phyloP scores from a whole-genome alignment of 64 coral and sea anemone genomes.

The Anthopleura sola region DNA sequence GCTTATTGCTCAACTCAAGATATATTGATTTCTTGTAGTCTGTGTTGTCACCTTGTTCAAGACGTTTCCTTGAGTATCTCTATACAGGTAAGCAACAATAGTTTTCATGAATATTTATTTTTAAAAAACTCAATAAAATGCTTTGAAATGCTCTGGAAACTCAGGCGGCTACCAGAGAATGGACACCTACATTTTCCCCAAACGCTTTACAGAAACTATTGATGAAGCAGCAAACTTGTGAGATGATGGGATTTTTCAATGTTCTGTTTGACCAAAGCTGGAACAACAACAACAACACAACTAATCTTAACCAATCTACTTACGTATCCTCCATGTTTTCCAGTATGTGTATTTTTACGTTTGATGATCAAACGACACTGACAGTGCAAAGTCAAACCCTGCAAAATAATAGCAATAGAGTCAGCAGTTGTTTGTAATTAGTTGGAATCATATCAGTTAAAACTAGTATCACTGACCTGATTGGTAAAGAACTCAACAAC shows the following conservation, averaged over 20 bases:
- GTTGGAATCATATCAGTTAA: no score
- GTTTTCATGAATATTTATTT: no score
- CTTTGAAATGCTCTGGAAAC: no score
- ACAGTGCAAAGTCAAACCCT: conserved; percentile 37
- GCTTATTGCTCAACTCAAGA: conserved; percentile 46
- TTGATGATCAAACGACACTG: conserved; percentile 27
- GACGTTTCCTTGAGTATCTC: background rate
- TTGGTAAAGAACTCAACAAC: conserved; percentile 66
- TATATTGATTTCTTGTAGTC: conserved; percentile 46
- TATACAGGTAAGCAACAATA: background rate
- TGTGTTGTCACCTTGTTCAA: conserved; percentile 7
- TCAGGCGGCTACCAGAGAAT: no score
- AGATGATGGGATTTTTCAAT: no score
- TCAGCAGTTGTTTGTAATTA: no score
- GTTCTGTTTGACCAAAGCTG: no score
- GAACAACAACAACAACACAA: background rate
- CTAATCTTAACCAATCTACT: background rate
- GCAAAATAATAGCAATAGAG: background rate
- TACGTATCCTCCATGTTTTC: conserved; percentile 3
- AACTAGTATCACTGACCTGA: conserved; percentile 47
- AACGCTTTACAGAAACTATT: no score
- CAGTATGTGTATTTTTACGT: background rate
- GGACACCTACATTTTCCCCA: no score
- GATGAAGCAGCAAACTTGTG: no score
- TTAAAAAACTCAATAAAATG: background rate